Evolutionary conservation across 2,888 invertebrate species (phyloP).

Genomic region (Strigamia maritima): DNA sequence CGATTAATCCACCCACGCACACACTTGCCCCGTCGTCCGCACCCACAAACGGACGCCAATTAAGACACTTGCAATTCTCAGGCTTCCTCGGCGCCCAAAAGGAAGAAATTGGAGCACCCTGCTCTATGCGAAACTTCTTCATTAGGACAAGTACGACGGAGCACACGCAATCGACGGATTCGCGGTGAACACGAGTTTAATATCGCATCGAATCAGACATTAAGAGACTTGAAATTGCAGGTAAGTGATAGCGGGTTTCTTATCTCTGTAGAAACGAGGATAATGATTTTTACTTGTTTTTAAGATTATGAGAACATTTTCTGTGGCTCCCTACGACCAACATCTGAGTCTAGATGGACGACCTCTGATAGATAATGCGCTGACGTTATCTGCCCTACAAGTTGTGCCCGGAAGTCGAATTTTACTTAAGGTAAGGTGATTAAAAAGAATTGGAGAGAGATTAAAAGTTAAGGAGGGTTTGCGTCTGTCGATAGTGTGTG

Average conservation of each 20-base stretch:
- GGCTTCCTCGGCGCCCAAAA: slow-evolving; percentile 3
- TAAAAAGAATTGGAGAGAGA: neutral
- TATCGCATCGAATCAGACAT: slow-evolving; percentile 53
- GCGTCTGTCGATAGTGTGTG: neutral
- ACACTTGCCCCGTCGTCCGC: slow-evolving; percentile 30
- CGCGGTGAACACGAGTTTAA: slow-evolving; percentile 54
- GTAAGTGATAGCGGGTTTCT: slow-evolving; percentile 45
- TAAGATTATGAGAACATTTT: slow-evolving; percentile 53
- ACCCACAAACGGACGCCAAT: slow-evolving; percentile 32
- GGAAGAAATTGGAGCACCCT: neutral
- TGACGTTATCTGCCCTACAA: slow-evolving; percentile 48
- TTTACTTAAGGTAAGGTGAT: slow-evolving; percentile 47
- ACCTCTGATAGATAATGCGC: slow-evolving; percentile 48
- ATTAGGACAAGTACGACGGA: slow-evolving; percentile 45
- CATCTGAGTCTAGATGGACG: slow-evolving; percentile 50
- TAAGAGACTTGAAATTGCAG: slow-evolving; percentile 54
- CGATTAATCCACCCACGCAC: slow-evolving; percentile 32
- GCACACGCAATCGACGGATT: slow-evolving; percentile 52
- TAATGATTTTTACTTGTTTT: slow-evolving; percentile 36
- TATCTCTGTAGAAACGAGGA: neutral
- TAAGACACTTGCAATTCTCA: slow-evolving; percentile 31
- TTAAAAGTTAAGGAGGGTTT: neutral
- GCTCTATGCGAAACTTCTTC: neutral
- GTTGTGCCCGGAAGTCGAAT: slow-evolving; percentile 49
- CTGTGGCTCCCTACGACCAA: slow-evolving; percentile 55